Evolutionary conservation across 2,797 vertebrate species (phyloP).

Genomic region (Lepilemur septentrionalis): DNA sequence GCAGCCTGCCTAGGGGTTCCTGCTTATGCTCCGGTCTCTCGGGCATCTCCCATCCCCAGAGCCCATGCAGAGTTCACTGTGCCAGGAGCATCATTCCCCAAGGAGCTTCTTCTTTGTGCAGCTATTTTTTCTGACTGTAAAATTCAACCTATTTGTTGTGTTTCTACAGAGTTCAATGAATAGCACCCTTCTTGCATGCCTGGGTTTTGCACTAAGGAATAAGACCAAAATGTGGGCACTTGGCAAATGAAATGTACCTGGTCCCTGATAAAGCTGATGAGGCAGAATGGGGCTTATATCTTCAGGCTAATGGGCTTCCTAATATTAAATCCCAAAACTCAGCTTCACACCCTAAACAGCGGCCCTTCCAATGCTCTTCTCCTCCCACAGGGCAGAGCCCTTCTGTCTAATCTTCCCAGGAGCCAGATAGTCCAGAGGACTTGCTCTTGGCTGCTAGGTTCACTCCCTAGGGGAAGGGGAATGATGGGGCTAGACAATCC

Average conservation of each 20-base stretch:
- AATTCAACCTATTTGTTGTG: constrained; percentile 26
- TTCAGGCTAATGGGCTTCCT: not conserved
- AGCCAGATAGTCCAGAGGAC: not conserved
- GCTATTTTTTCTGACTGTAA: not conserved
- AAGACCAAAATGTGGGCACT: not conserved
- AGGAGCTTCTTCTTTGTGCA: not conserved
- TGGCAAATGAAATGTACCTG: not conserved
- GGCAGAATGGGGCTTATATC: not conserved
- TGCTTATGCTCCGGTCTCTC: not conserved
- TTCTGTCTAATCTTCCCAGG: not conserved
- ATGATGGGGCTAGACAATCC: not conserved
- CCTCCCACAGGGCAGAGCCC: not conserved
- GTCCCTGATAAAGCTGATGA: not conserved
- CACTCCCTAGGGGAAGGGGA: not conserved
- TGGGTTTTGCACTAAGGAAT: constrained; percentile 24
- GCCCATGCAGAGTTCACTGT: rapidly evolving
- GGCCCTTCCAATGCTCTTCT: not conserved
- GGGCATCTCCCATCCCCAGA: not conserved
- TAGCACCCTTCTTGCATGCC: not conserved
- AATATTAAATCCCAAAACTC: not conserved
- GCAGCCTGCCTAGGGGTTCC: not conserved
- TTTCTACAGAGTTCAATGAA: not conserved
- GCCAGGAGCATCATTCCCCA: too few species aligned
- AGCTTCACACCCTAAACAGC: not conserved
- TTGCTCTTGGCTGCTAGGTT: not conserved